Evolutionary conservation across 1,140 invertebrate species (phyloP), one percentile per base, ranked within the genome.

Genomic region (Aethina tumida): DNA sequence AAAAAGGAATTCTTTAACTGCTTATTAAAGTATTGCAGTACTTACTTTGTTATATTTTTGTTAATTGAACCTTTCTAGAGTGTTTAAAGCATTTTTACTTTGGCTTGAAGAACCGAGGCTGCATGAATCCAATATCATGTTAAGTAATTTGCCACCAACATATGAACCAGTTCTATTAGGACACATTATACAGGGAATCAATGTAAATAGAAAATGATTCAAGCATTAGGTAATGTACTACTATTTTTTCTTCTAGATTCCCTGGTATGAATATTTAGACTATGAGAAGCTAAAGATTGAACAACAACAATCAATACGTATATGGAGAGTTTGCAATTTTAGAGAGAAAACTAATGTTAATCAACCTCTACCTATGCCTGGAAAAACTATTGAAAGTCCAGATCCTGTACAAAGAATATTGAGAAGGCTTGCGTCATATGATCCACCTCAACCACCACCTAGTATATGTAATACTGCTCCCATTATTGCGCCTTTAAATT

Each of bases 71-170:
- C 24, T 46, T 49, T 61, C 26, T 28, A 75, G 71, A 35, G 60
- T 80, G 22, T 78, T 76, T 53, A 70, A 70, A 56, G 79, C 79
- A 5, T 75, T 80, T 43, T 66, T 63, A 2, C 60, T 87, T 2
- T 90, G 85, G 85, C 58, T 89, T 29, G 83, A 87, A 54, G 84
- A 89, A 53, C 75, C 79, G 4, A 63, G 75, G 42, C 63, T 89
- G 4, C 79, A 81, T 52, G 77, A 82, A 52, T 62, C 71, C 2
- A 72, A 71, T 15, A 53, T 84, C 3, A 78, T 79, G 59, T 59
- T 84, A n/a, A 77, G 77, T 12, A 73, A 77, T 16, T 61, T 89
- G 21, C 84, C 84, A 8, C 71, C 75, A 0, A 79, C 84, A 42
- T 84, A 78, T 46, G 71, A 80, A 62, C 66, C 73, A 5, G 64